Evolutionary conservation across 2,888 invertebrate species (phyloP).

Genomic region (Laspeyria flexula): DNA sequence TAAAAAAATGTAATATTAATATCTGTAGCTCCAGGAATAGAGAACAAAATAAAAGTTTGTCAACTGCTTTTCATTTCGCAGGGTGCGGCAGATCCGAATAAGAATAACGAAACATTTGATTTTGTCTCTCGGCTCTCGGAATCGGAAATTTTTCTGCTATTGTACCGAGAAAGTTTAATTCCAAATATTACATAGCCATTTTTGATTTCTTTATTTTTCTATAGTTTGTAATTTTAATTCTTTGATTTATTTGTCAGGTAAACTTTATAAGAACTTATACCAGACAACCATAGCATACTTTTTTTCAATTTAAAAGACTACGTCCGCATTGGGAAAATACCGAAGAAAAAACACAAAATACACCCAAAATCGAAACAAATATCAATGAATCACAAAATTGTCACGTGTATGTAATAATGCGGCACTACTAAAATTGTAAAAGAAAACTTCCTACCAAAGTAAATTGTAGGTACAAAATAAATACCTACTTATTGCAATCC

Average conservation of each 20-base stretch:
- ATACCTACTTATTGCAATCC: slow-evolving; percentile 43
- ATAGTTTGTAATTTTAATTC: no score
- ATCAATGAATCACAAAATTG: no score
- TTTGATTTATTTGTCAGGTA: neutral
- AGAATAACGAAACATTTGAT: neutral
- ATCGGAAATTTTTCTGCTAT: neutral
- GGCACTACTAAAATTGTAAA: no score
- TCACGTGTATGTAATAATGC: no score
- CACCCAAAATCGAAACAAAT: no score
- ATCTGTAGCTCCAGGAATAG: neutral
- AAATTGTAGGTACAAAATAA: slow-evolving; percentile 16
- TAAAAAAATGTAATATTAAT: neutral
- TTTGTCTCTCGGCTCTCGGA: neutral
- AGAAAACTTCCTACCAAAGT: neutral
- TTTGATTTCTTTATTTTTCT: neutral
- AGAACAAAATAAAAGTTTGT: neutral
- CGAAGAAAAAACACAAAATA: no score
- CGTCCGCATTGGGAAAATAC: no score
- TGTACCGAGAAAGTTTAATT: neutral
- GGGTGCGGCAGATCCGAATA: neutral
- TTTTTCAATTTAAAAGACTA: no score
- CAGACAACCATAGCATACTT: no score
- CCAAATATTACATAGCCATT: neutral
- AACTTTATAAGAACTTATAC: no score
- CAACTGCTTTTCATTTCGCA: neutral